Percentiles rank a stretch among this genome's conserved stretches.
phyloP scores from a whole-genome alignment of 1,140 invertebrate species.

The Lepidurus apus region DNA sequence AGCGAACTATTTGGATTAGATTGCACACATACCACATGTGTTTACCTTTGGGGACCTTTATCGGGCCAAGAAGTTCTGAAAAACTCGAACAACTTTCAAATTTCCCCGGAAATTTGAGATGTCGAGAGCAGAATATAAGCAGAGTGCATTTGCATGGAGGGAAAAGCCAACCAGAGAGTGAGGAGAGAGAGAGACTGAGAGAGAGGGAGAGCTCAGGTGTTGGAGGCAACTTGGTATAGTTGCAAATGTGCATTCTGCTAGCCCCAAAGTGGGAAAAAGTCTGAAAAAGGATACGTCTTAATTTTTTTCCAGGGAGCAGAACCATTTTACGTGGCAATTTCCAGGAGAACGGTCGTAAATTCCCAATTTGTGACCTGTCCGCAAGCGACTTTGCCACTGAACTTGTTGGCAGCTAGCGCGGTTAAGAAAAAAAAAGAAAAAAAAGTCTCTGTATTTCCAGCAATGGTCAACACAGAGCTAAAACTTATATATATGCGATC shows the following conservation, averaged over 20 bases:
- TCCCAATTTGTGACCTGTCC: conserved; percentile 14
- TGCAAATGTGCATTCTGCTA: background rate
- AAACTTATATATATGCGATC: background rate
- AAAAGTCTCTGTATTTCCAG: background rate
- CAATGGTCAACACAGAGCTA: background rate
- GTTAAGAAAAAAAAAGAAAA: background rate
- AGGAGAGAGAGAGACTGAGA: background rate
- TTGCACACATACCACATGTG: conserved; percentile 13
- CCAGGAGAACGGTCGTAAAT: background rate
- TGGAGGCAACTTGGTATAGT: background rate
- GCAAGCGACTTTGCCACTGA: conserved; percentile 8
- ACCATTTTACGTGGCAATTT: background rate
- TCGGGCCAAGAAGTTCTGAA: background rate
- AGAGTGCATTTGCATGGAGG: background rate
- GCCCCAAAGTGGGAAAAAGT: background rate
- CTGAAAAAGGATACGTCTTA: background rate
- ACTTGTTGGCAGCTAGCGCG: background rate
- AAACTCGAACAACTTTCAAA: background rate
- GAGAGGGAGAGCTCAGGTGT: background rate
- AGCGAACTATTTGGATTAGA: background rate
- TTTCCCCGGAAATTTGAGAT: background rate
- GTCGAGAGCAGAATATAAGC: background rate
- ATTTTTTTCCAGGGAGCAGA: background rate
- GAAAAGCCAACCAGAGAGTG: too few species aligned
- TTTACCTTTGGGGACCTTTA: conserved; percentile 7